Percentiles rank a stretch among this genome's conserved stretches.
Evolutionary conservation across 2,113 vertebrate genomes (phyloP).

Genomic region (Uria aalge): DNA sequence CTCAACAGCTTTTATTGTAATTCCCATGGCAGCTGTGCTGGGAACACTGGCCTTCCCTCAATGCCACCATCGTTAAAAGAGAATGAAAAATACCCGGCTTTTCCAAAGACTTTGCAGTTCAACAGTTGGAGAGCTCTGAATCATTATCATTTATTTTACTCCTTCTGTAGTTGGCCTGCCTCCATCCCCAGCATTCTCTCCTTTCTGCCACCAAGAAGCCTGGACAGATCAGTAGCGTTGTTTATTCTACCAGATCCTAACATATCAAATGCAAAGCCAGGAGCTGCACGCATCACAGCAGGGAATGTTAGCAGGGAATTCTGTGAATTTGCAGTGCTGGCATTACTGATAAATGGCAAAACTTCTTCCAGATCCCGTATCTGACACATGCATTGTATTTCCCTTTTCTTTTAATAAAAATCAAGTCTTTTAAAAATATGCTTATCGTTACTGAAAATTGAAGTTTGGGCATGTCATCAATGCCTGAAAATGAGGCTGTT

Average conservation of each 20-base stretch:
- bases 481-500: not conserved
- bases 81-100: conserved; percentile 15
- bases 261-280: not conserved
- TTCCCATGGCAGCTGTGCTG: not conserved
- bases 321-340: not conserved
- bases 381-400: not conserved
- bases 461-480: not conserved
- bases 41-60: conserved; percentile 17
- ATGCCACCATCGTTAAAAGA: not conserved
- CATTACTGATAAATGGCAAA: not conserved
- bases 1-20: conserved; percentile 23
- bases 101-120: conserved; percentile 7
- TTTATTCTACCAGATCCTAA: not conserved
- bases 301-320: not conserved
- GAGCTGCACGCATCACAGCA: not conserved
- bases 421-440: not conserved
- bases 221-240: not conserved
- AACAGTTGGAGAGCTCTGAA: not conserved
- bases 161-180: not conserved
- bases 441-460: not conserved
- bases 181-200: not conserved
- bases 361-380: not conserved
- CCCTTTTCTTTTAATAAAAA: not conserved
- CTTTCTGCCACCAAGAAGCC: not conserved
- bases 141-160: not conserved